Base-by-base conservation (phyloP, 2,797 vertebrate species). In the Lepus townsendii region DNA sequence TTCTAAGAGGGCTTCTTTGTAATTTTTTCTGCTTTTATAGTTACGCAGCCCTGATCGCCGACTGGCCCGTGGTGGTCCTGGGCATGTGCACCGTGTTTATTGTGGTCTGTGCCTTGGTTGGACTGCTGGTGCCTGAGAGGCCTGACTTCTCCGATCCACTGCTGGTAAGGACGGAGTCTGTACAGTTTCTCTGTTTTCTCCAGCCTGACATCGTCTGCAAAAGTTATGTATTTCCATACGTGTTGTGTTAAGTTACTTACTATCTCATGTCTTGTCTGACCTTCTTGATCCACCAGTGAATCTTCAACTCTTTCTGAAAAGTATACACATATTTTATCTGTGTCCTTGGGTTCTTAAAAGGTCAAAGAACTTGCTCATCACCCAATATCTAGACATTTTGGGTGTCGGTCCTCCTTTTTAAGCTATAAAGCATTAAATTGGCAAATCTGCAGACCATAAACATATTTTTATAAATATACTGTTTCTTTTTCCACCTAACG, bases 21-120 rank as follows among this genome's bases (percentile, higher is more conserved):
- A 22, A 38, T n/a, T 5, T 60, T 94, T 93, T 95, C 60, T 93
- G 71, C 83, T 83, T 20, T n/a, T 50, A 27, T 91, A 99, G 99
- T 97, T 99, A 99, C 5, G 99, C 99, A 0, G 99, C 99, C 52
- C 98, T 99, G 91, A 99, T 99, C 78, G 99, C 99, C 0, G 99
- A 99, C 98, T 99, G 99, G 99, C 99, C 99, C 0, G 99, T 99
- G 97, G 99, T 99, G 93, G 99, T 99, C 79, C 98, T 99, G 94
- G 99, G 99, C 14, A 98, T 99, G 97, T 99, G 99, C 96, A 99
- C 99, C 0, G 99, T 99, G 91, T 98, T 99, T 88, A 99, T 99
- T 0, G 99, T 99, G 88, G 98, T 99, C 47, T 99, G 99, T 79
- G 99, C 99, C 0, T 98, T 99, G 17, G 99, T 99, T 57, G 99